Evolutionary conservation across 2,888 invertebrate genomes (phyloP).

Genomic region (Lepidonotus clava): DNA sequence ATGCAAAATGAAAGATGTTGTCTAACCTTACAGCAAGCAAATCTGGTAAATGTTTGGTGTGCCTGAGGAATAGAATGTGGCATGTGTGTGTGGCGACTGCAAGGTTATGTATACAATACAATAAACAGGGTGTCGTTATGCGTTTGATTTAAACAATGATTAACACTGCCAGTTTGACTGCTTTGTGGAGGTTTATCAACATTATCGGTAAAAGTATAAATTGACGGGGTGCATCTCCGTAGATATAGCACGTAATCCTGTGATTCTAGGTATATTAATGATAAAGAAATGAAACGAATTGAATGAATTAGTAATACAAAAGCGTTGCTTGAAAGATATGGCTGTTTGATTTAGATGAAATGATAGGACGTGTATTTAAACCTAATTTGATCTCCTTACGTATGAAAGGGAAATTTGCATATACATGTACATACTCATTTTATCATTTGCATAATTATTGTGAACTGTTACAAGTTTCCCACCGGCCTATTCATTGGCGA

Average conservation of each 20-base stretch:
- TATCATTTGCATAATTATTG: not conserved
- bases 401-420: not conserved
- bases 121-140: not conserved
- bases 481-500: too few relatives aligned
- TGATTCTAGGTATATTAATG: not conserved
- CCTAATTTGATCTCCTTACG: not conserved
- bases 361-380: not conserved
- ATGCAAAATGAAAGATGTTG: not conserved
- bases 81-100: not conserved
- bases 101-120: not conserved
- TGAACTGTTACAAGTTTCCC: not conserved
- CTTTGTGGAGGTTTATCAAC: not conserved
- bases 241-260: not conserved
- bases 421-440: constrained; percentile 39
- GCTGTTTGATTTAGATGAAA: not conserved
- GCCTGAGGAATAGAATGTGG: not conserved
- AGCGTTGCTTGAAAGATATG: not conserved
- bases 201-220: not conserved
- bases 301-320: too few relatives aligned
- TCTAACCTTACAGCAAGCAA: not conserved
- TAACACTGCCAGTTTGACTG: not conserved
- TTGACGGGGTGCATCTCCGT: not conserved
- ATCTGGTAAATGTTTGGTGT: not conserved
- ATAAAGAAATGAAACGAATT: not conserved
- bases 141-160: not conserved